These are phyloP conservation scores for Passerina amoena DNA, from an alignment of 2,113 vertebrate genomes.

Conservation along the genomic window DNA sequence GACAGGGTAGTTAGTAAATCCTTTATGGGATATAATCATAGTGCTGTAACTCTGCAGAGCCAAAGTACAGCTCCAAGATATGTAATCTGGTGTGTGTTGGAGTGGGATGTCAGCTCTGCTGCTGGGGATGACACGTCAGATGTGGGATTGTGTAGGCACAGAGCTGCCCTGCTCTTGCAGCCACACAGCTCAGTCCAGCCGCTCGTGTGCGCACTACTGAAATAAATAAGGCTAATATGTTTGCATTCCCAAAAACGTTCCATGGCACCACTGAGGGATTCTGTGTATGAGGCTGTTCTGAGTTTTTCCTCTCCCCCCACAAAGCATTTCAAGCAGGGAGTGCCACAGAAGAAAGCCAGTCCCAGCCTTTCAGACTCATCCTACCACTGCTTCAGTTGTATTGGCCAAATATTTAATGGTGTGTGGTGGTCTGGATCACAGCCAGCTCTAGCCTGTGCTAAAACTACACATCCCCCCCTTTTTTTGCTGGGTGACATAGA, in stretches of 20 bases:
- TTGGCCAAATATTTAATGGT: neutral
- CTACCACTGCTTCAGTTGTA: neutral
- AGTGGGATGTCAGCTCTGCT: neutral
- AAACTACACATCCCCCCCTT: neutral
- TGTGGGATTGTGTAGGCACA: accelerated
- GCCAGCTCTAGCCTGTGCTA: accelerated
- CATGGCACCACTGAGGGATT: neutral
- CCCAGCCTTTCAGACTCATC: neutral
- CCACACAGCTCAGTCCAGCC: neutral
- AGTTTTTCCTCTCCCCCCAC: neutral
- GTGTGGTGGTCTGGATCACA: neutral
- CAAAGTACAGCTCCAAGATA: slow-evolving; percentile 14
- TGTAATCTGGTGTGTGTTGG: neutral
- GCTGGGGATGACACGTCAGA: neutral
- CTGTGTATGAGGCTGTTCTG: neutral
- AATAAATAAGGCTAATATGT: neutral
- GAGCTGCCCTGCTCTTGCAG: neutral
- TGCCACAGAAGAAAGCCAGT: neutral
- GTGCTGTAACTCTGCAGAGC: neutral
- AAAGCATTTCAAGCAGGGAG: neutral
- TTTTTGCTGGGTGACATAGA: neutral
- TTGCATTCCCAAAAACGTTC: neutral
- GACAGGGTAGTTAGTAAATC: neutral
- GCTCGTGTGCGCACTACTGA: neutral
- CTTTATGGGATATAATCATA: neutral